A percentile compares a stretch with the other conserved stretches of the same genome.
phyloP scores from a whole-genome alignment of 2,888 invertebrate species.

The Drosophila gaucha region DNA sequence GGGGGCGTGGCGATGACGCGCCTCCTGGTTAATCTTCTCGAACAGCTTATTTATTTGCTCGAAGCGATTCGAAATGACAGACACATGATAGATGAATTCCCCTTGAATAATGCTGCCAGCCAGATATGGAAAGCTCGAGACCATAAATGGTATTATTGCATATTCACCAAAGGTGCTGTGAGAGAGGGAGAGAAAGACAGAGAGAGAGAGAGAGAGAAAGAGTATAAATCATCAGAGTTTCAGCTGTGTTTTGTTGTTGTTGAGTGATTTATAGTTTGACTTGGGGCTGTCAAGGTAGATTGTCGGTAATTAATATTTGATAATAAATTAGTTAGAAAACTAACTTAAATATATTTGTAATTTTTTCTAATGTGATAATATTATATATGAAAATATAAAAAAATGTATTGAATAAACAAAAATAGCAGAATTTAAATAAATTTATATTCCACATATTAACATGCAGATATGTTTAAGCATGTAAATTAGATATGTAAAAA shows the following conservation, averaged over 20 bases:
- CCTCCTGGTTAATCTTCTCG: slow-evolving; percentile 81
- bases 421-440: too few species aligned
- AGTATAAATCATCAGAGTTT: too few species aligned
- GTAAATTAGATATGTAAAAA: too few species aligned
- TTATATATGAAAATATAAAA: background rate
- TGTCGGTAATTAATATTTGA: slow-evolving; percentile 1
- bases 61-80: slow-evolving; percentile 82
- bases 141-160: slow-evolving; percentile 76
- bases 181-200: background rate
- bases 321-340: background rate
- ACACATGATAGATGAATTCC: slow-evolving; percentile 82
- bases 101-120: slow-evolving; percentile 81
- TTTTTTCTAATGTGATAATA: background rate
- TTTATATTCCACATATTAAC: too few species aligned
- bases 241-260: too few species aligned
- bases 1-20: slow-evolving; percentile 73
- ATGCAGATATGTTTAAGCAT: too few species aligned
- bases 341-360: background rate
- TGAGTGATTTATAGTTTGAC: slow-evolving; percentile 1
- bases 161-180: slow-evolving; percentile 64
- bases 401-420: too few species aligned
- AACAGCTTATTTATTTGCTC: slow-evolving; percentile 80
- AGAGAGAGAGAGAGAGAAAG: background rate
- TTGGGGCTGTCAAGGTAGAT: background rate
- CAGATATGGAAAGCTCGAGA: slow-evolving; percentile 80